Percentiles rank a stretch among this genome's conserved stretches.
Conservation (phyloP, 2,113 vertebrate species). For the Nerophis lumbriciformis region DNA sequence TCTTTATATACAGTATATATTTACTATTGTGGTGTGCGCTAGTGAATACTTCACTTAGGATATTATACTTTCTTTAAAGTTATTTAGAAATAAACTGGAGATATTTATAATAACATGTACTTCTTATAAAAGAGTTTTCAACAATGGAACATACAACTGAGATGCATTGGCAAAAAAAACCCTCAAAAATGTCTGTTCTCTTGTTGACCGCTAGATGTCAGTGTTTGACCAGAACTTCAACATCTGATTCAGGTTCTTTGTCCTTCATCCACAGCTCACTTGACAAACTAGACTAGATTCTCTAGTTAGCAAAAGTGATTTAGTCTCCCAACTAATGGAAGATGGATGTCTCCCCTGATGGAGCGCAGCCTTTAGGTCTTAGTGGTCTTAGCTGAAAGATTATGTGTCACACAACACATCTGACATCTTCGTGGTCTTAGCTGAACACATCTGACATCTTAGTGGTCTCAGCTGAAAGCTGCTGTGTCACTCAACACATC, state of each 20-base stretch:
- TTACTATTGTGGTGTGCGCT: too few species aligned
- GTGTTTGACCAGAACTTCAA: neutral
- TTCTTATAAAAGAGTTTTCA: too few species aligned
- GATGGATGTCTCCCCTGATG: neutral
- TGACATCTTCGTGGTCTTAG: too few species aligned
- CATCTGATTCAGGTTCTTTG: neutral
- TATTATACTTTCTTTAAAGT: too few species aligned
- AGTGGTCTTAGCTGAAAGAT: constrained; percentile 13
- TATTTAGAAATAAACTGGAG: too few species aligned
- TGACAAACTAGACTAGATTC: neutral
- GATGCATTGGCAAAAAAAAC: neutral
- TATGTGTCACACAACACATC: too few species aligned
- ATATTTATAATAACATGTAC: too few species aligned
- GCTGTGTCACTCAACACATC: neutral
- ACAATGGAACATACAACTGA: neutral
- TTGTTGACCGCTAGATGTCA: neutral
- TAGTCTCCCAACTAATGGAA: neutral
- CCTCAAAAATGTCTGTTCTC: neutral
- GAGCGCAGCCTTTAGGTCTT: neutral
- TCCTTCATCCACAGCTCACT: constrained; percentile 15
- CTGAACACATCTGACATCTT: too few species aligned
- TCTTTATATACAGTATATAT: too few species aligned
- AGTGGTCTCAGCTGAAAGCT: neutral
- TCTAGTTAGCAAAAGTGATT: neutral
- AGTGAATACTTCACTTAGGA: too few species aligned